These are phyloP conservation scores for Hippopotamus amphibius DNA, from an alignment of 2,113 vertebrate species.

Conservation along the genomic window DNA sequence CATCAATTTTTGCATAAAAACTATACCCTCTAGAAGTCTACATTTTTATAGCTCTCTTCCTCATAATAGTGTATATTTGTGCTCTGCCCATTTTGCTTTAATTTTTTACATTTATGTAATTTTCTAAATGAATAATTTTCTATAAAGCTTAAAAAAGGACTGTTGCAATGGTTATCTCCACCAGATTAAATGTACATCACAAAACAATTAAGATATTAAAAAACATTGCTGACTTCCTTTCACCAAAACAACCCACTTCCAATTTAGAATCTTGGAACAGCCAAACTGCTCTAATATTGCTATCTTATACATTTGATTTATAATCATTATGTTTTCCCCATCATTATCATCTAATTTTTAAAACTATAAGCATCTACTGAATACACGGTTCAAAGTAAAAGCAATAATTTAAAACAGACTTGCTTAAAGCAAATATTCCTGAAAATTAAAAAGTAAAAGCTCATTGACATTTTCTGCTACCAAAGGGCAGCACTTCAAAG, in stretches of 20 bases:
- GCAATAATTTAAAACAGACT: background rate
- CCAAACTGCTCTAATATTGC: background rate
- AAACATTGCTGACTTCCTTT: background rate
- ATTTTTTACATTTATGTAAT: slow-evolving; percentile 27
- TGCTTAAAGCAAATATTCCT: slow-evolving; percentile 10
- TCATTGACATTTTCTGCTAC: slow-evolving; percentile 36
- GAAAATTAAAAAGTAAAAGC: background rate
- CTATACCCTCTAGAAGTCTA: background rate
- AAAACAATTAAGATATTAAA: slow-evolving; percentile 33
- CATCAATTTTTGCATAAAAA: slow-evolving; percentile 31
- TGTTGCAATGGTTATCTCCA: background rate
- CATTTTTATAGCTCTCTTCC: slow-evolving; percentile 25
- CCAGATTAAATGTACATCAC: background rate
- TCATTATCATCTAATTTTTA: background rate
- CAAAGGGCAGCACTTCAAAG: background rate
- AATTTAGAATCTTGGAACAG: slow-evolving; percentile 41
- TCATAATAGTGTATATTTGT: background rate
- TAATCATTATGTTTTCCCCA: background rate
- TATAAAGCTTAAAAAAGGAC: background rate
- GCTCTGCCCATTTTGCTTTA: background rate
- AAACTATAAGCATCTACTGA: slow-evolving; percentile 17
- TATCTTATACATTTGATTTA: slow-evolving; percentile 4
- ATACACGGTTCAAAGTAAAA: background rate
- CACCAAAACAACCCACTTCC: background rate
- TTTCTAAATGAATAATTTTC: slow-evolving; percentile 45